Evolutionary conservation across 1,140 invertebrate genomes (phyloP).

Genomic region (Radopholus similis): DNA sequence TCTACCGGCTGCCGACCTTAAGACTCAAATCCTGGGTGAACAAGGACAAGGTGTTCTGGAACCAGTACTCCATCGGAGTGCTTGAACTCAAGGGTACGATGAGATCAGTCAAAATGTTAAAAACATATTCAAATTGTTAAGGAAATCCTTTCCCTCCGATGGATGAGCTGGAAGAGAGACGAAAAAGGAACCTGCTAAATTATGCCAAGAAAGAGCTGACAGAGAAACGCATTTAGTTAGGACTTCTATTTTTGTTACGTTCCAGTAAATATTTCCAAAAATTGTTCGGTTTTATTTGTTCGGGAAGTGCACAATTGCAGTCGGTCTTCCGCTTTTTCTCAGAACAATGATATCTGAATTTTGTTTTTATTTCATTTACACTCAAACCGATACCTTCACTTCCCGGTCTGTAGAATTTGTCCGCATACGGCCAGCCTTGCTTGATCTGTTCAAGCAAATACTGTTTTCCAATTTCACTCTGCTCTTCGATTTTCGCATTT

Average conservation of each 20-base stretch:
- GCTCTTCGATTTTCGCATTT: not conserved
- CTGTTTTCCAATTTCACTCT: not conserved
- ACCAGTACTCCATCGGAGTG: conserved; percentile 34
- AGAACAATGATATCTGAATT: conserved; percentile 38
- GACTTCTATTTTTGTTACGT: too few species aligned
- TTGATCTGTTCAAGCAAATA: conserved; percentile 47
- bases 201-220: conserved; percentile 8
- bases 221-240: not conserved
- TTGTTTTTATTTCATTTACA: not conserved
- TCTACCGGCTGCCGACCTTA: conserved; percentile 38
- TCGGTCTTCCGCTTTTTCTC: conserved; percentile 20
- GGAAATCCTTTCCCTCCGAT: conserved; percentile 15
- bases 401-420: conserved; percentile 38
- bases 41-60: conserved; percentile 33
- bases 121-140: conserved; percentile 1
- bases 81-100: conserved; percentile 46
- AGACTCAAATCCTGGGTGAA: conserved; percentile 23
- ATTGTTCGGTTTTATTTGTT: too few species aligned
- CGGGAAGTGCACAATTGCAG: conserved; percentile 42
- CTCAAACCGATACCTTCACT: conserved; percentile 10
- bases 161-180: conserved; percentile 1
- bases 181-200: conserved; percentile 1
- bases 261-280: too few species aligned
- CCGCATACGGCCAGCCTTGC: conserved; percentile 43
- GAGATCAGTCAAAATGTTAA: conserved; percentile 18